These are phyloP conservation scores for Dryadula phaetusa DNA, from an alignment of 2,888 invertebrate genomes.

Conservation along the genomic window DNA sequence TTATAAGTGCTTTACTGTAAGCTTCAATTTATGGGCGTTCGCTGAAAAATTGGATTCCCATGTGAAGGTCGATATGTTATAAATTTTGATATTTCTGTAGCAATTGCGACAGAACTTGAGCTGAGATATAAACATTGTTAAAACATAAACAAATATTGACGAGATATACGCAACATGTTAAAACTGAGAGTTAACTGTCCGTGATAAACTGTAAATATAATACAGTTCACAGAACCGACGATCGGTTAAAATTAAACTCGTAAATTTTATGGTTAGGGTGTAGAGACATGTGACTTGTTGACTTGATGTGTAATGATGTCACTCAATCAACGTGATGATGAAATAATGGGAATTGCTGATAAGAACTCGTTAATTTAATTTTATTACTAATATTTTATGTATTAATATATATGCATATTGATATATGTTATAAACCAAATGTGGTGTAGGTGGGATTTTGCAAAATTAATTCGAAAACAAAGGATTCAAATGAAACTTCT, in stretches of 20 bases:
- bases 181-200: constrained; percentile 56
- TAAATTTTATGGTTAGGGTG: constrained; percentile 21
- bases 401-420: too few species aligned
- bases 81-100: constrained; percentile 21
- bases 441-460: too few species aligned
- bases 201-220: constrained; percentile 54
- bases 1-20: constrained; percentile 11
- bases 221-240: constrained; percentile 57
- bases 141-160: constrained; percentile 58
- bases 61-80: constrained; percentile 24
- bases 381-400: not conserved
- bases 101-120: constrained; percentile 31
- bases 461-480: too few species aligned
- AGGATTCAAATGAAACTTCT: too few species aligned
- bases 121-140: constrained; percentile 40
- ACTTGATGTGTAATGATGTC: constrained; percentile 15
- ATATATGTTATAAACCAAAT: too few species aligned
- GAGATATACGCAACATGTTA: constrained; percentile 52
- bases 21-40: constrained; percentile 15
- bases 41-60: constrained; percentile 12
- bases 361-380: constrained; percentile 4
- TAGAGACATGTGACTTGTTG: constrained; percentile 17
- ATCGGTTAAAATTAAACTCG: constrained; percentile 56
- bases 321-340: constrained; percentile 16
- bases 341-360: constrained; percentile 6